Evolutionary conservation across 2,113 vertebrate species (phyloP).

Genomic region (Leptosomus discolor): DNA sequence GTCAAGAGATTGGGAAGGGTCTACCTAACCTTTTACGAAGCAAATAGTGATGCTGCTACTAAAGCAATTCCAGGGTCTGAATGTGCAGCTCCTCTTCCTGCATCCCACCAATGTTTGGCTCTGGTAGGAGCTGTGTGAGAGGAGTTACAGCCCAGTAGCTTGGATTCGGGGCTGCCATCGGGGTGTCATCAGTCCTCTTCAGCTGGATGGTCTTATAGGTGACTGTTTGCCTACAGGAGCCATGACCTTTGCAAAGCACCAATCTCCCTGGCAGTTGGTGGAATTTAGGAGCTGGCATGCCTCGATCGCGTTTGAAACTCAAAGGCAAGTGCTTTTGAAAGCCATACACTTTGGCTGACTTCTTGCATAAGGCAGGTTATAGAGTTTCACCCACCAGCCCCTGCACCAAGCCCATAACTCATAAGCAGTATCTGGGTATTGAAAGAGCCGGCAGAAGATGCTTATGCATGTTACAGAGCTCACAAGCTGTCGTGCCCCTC

Average conservation of each 20-base stretch:
- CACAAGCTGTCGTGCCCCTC: background rate
- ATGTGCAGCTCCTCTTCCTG: background rate
- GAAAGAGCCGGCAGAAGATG: background rate
- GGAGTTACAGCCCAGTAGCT: background rate
- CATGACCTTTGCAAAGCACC: background rate
- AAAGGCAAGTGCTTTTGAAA: background rate
- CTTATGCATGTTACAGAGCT: background rate
- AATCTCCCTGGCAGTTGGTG: background rate
- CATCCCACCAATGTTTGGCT: background rate
- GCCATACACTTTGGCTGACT: background rate
- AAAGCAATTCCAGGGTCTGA: background rate
- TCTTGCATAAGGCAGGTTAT: background rate
- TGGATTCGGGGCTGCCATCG: accelerated
- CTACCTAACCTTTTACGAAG: background rate
- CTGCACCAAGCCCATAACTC: background rate
- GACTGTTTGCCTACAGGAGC: background rate
- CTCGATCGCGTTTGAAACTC: background rate
- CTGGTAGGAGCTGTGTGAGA: background rate
- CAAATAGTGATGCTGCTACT: background rate
- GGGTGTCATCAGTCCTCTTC: background rate
- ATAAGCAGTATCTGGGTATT: background rate
- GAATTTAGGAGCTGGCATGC: background rate
- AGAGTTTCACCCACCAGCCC: background rate
- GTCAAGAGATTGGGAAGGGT: background rate
- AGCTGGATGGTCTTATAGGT: background rate